A percentile compares a stretch with the other conserved stretches of the same genome.
Evolutionary conservation across 2,888 invertebrate species (phyloP).

Genomic region (Monoplex corrugatus): DNA sequence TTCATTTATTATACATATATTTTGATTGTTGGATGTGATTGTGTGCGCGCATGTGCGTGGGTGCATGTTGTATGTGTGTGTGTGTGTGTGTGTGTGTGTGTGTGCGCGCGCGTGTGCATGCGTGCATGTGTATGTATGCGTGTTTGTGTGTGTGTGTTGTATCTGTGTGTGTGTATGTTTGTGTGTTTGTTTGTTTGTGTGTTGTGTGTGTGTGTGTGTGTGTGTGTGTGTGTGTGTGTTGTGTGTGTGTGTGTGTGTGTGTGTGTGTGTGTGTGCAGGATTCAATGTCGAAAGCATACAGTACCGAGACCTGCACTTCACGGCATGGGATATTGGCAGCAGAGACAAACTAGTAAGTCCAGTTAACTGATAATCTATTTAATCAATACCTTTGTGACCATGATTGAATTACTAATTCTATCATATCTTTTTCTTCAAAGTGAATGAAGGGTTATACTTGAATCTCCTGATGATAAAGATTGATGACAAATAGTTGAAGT

Average conservation of each 20-base stretch:
- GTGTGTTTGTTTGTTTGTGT: not conserved
- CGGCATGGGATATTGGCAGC: constrained; percentile 77
- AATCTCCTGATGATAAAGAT: too few relatives aligned
- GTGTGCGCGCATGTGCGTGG: not conserved
- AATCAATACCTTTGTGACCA: too few relatives aligned
- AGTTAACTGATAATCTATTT: too few relatives aligned
- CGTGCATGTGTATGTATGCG: not conserved
- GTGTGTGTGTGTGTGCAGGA: constrained; percentile 62
- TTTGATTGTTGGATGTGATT: not conserved
- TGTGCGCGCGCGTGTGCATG: constrained; percentile 10
- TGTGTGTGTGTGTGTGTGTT: constrained; percentile 27
- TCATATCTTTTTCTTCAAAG: too few relatives aligned
- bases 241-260: not conserved
- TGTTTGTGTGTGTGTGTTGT: not conserved
- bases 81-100: constrained; percentile 33
- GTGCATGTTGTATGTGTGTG: not conserved
- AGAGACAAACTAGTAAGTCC: constrained; percentile 75
- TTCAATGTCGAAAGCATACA: constrained; percentile 77
- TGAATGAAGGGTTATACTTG: too few relatives aligned
- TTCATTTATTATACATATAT: too few relatives aligned
- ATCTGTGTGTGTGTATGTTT: not conserved
- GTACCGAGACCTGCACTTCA: constrained; percentile 73
- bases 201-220: constrained; percentile 26
- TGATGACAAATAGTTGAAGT: too few relatives aligned
- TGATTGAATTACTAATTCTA: too few relatives aligned